A percentile compares a stretch with the other conserved stretches of the same genome.
phyloP scores from a whole-genome alignment of 2,113 vertebrate genomes.

The Dunckerocampus dactyliophorus region DNA sequence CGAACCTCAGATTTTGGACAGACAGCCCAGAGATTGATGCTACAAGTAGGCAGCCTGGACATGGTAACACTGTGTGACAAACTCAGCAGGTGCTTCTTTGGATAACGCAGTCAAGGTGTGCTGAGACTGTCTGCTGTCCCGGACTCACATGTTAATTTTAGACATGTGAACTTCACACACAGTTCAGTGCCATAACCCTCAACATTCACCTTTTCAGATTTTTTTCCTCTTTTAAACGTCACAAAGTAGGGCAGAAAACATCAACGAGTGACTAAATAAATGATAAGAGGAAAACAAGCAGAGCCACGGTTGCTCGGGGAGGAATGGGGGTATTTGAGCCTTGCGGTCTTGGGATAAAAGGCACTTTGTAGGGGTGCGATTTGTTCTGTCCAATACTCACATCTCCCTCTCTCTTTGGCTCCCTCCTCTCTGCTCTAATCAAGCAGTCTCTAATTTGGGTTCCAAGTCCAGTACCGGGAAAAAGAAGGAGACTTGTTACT shows the following conservation, averaged over 20 bases:
- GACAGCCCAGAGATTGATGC: conserved; percentile 57
- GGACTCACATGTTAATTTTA: conserved; percentile 65
- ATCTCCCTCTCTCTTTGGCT: conserved; percentile 69
- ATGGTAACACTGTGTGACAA: conserved; percentile 61
- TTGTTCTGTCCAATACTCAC: conserved; percentile 79
- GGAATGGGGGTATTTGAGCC: conserved; percentile 74
- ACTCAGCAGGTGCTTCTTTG: conserved; percentile 58
- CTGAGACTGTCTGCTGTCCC: conserved; percentile 47
- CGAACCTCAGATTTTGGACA: conserved; percentile 58
- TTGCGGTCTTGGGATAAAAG: conserved; percentile 86
- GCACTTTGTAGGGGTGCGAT: conserved; percentile 87
- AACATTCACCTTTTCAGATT: conserved; percentile 81
- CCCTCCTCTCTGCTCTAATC: conserved; percentile 72
- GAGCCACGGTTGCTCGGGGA: conserved; percentile 66
- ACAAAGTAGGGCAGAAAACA: conserved; percentile 86
- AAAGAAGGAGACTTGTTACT: conserved; percentile 90
- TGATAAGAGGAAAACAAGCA: conserved; percentile 74
- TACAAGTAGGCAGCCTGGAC: conserved; percentile 48
- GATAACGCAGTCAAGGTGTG: conserved; percentile 67
- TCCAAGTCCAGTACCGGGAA: conserved; percentile 87
- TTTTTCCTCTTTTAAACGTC: conserved; percentile 82
- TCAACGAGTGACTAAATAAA: conserved; percentile 81
- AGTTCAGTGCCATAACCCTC: conserved; percentile 60
- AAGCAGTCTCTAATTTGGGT: conserved; percentile 90
- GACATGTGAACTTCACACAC: conserved; percentile 69